Base-by-base conservation (phyloP, 2,888 invertebrate genomes). In the Auanema sp. region DNA sequence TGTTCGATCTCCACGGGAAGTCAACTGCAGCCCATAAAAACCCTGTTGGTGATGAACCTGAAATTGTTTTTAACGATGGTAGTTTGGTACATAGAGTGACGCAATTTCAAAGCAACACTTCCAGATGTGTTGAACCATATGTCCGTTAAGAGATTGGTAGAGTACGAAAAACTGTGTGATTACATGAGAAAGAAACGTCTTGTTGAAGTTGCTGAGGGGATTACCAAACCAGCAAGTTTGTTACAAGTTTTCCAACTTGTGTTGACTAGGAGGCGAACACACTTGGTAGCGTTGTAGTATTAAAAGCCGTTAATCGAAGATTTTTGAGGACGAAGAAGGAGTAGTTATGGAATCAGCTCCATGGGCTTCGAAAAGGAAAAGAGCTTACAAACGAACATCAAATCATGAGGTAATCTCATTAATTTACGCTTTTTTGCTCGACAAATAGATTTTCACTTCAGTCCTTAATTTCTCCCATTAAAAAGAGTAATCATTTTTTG, bases 191-290 rank as follows among this genome's bases (percentile, higher is more conserved):
- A 42, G 25, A 74, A 71, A 51, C 50, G 42, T 40, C 52, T 54
- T 21, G 66, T 76, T 4, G 71, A 74, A 40, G 57, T 76, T n/a
- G 65, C 76, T 10, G 60, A 66, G 12, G 71, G 72, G 24, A 71
- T 76, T 23, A 69, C 71, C 42, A 66, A 72, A 8, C 74, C 76
- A 0, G 69, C 72, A 1, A 69, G 70, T 14, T 68, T 76, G 10
- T 50, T 76, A 14, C 55, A 68, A 40, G 55, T 60, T 14, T 69
- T 67, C 55, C 49, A 62, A n/a, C 51, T 63, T 5, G 58, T 71
- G 23, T 21, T 73, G 23, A 60, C 24, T 23, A 58, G 60, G 40
- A 50, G 69, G 41, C 47, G 66, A 49, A 50, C 56, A 23, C 66
- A 70, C 40, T 58, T 70, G 57, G 70, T 67, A 43, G 52, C 66